Base-by-base conservation (phyloP, 2,113 vertebrate species). In the Pholis gunnellus region DNA sequence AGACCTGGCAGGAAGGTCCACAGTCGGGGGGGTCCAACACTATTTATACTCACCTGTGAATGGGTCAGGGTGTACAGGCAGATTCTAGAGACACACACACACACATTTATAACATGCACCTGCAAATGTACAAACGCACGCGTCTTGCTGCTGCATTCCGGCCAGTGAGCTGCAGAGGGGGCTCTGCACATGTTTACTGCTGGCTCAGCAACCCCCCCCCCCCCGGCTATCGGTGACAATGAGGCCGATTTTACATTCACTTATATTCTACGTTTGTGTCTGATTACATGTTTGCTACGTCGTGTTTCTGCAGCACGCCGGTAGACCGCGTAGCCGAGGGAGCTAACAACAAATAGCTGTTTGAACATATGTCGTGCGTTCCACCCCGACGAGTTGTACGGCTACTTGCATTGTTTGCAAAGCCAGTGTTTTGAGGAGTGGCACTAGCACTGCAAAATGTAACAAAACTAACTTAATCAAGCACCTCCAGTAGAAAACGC, bases 151-250 rank as follows among this genome's bases (percentile, higher is more conserved):
- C 22, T 82, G 83, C 64, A 78, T 67, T 90, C 13, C 79, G 77
- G 72, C 5, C 75, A 60, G 60, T 64, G 60, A 31, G 81, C 94
- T 91, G 90, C 81, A 93, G 91, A 90, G 91, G 93, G 93, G 73
- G 87, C 93, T 87, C 63, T 88, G 78, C 65, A 84, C 86, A 85
- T 80, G 61, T 59, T 48, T 15, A 9, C 61, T 83, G 87, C 83
- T 83, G 74, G 48, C 75, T 86, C 88, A 89, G 83, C 88, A 88
- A 65, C 70, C 31, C 31, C 31, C n/a, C 42, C 42, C 9, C 14
- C n/a, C 31, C 1, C 44, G 44, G 44, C 44, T 46, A 46, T 46
- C 44, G 14, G 48, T 50, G 48, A 50, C 48, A 9, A 7, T 9
- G 18, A 8, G 17, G 48, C 18, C 18, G 48, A 22, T 50, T 9